Evolutionary conservation across 2,113 vertebrate genomes (phyloP).

Genomic region (Crypturellus undulatus): DNA sequence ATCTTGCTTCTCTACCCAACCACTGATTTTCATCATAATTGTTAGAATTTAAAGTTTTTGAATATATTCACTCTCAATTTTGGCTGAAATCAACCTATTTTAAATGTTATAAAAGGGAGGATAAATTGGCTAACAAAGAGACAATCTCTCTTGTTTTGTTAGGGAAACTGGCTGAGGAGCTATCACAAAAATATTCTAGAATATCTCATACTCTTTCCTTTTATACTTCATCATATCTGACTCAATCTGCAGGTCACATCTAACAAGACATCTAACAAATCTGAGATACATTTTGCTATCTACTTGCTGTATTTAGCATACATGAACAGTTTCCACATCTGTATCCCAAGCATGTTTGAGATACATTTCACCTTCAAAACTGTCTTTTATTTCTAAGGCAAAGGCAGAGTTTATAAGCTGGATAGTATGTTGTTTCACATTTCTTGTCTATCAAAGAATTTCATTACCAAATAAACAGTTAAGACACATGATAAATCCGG

Average conservation of each 20-base stretch:
- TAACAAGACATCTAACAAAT: not conserved
- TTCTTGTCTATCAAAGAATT: not conserved
- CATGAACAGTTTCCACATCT: not conserved
- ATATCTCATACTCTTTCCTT: not conserved
- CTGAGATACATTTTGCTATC: not conserved
- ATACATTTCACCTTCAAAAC: not conserved
- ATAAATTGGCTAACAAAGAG: not conserved
- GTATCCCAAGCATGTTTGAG: not conserved
- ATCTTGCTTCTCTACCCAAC: not conserved
- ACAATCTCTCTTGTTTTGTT: not conserved
- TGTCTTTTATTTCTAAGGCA: not conserved
- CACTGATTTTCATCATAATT: not conserved
- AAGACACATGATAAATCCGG: not conserved
- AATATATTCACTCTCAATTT: not conserved
- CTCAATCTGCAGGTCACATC: not conserved
- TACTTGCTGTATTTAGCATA: not conserved
- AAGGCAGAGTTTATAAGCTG: not conserved
- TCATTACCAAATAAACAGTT: not conserved
- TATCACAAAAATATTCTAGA: fast-evolving
- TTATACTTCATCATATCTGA: not conserved
- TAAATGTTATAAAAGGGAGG: not conserved
- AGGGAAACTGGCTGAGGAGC: not conserved
- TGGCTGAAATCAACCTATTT: not conserved
- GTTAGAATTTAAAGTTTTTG: not conserved
- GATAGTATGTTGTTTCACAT: not conserved